Conservation (phyloP, 2,113 vertebrate genomes). For the Casuarius casuarius region DNA sequence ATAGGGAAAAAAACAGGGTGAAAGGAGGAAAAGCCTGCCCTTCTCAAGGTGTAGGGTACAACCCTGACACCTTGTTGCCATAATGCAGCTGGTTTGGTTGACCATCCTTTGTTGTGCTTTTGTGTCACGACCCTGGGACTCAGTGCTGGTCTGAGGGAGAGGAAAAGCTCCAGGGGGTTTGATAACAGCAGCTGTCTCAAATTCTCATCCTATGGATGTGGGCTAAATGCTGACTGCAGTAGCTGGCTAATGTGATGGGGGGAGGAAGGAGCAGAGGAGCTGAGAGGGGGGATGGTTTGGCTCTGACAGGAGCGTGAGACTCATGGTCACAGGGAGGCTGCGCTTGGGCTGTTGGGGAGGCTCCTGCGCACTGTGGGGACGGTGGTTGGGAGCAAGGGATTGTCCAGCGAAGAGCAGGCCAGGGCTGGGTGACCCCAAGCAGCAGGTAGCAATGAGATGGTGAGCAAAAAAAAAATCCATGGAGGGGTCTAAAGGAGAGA, state of each 20-base stretch:
- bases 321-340: not conserved
- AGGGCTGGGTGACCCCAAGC: not conserved
- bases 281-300: not conserved
- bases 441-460: not conserved
- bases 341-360: not conserved
- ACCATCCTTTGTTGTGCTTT: not conserved
- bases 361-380: no score
- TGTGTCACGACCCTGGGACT: not conserved
- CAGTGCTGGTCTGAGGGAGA: not conserved
- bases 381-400: no score
- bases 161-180: not conserved
- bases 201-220: not conserved
- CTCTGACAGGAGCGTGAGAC: not conserved
- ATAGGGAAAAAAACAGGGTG: not conserved
- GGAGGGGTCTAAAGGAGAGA: not conserved
- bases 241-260: not conserved
- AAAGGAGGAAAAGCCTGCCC: not conserved
- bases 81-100: not conserved
- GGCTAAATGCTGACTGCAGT: no score
- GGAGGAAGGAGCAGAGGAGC: not conserved
- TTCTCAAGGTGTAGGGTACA: not conserved
- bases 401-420: not conserved
- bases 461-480: not conserved
- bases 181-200: not conserved
- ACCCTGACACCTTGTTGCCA: fast-evolving